These are phyloP conservation scores for Dugesia japonica DNA, from an alignment of 2,888 invertebrate genomes.

Conservation along the genomic window DNA sequence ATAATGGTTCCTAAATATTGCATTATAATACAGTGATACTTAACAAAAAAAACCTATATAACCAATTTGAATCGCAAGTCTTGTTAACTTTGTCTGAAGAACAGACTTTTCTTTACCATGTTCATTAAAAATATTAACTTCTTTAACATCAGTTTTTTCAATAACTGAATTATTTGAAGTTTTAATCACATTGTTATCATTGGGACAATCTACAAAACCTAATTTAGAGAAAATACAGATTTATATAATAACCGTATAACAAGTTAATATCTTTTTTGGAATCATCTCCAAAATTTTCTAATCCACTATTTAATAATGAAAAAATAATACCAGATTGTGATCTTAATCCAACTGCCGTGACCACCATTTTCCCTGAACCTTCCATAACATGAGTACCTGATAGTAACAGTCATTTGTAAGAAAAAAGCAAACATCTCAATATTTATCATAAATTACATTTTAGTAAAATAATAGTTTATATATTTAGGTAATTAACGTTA, in stretches of 20 bases:
- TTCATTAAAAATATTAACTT: neutral
- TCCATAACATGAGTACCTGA: conserved; percentile 92
- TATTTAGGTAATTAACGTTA: no score
- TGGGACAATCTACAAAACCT: no score
- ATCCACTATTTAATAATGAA: neutral
- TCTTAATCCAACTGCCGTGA: neutral
- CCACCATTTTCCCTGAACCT: conserved; percentile 83
- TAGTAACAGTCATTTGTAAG: no score
- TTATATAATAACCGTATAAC: no score
- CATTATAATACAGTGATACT: neutral
- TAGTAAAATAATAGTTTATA: no score
- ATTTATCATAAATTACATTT: no score
- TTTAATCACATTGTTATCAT: no score
- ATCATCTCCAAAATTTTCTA: neutral
- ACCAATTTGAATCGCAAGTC: conserved; percentile 95
- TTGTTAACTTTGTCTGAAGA: conserved; percentile 89
- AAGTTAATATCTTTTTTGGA: neutral
- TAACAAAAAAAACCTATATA: conserved; percentile 60
- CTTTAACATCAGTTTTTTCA: no score
- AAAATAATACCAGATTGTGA: conserved; percentile 14
- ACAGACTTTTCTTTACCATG: conserved; percentile 77
- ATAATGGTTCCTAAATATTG: conserved; percentile 65
- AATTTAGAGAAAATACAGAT: no score
- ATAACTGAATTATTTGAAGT: no score
- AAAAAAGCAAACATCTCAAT: no score